Evolutionary conservation across 2,888 invertebrate species (phyloP).

Genomic region (Mellilla xanthometata): DNA sequence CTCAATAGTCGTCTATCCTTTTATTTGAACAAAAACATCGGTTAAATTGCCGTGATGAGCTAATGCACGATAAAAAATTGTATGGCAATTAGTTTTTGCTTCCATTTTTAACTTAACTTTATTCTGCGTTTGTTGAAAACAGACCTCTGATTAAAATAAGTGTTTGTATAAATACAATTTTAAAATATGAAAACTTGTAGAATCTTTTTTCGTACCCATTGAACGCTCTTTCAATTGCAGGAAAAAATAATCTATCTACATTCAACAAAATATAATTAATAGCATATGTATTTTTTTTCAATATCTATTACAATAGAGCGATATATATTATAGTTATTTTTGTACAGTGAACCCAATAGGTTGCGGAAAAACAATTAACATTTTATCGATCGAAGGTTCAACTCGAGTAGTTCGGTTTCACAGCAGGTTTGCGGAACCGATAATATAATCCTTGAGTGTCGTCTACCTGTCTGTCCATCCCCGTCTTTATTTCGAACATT

Average conservation of each 20-base stretch:
- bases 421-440: conserved; percentile 28
- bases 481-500: conserved; percentile 15
- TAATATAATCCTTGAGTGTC: conserved; percentile 26
- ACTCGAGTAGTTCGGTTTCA: conserved; percentile 21
- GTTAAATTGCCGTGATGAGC: conserved; percentile 4
- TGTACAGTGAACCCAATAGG: neutral
- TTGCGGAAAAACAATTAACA: neutral
- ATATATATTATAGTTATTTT: too few relatives aligned
- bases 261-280: too few relatives aligned
- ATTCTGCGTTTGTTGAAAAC: conserved; percentile 2
- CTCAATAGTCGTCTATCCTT: neutral
- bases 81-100: neutral
- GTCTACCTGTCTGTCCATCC: conserved; percentile 20
- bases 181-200: too few relatives aligned
- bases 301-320: too few relatives aligned
- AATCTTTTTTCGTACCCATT: too few relatives aligned
- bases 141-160: neutral
- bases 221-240: too few relatives aligned
- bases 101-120: conserved; percentile 1
- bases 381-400: conserved; percentile 7
- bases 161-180: too few relatives aligned
- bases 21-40: neutral
- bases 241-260: too few relatives aligned
- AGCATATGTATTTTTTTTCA: too few relatives aligned
- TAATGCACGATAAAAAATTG: conserved; percentile 3